Evolutionary conservation across 1,140 invertebrate genomes (phyloP).

Genomic region (Catajapyx aquilonaris): DNA sequence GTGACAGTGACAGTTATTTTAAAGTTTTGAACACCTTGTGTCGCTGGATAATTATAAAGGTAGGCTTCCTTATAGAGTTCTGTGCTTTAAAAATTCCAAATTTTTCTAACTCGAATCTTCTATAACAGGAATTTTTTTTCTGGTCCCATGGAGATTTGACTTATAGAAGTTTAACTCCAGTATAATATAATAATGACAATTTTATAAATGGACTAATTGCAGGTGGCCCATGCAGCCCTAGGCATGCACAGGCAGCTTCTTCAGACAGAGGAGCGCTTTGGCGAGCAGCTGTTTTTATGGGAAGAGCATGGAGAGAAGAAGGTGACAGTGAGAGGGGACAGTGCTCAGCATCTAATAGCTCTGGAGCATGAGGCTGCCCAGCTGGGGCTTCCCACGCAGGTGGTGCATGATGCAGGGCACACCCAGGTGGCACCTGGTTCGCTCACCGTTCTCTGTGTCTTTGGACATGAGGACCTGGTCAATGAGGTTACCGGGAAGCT

Average conservation of each 20-base stretch:
- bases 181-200: no score
- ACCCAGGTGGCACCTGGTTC: background rate
- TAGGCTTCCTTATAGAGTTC: no score
- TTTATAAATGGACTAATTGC: background rate
- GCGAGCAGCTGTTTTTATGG: conserved; percentile 26
- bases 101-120: no score
- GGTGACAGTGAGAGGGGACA: background rate
- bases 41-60: no score
- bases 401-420: background rate
- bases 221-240: conserved; percentile 35
- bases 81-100: no score
- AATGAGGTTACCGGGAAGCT: background rate
- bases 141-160: no score
- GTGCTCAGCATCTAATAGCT: background rate
- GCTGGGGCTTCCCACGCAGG: background rate
- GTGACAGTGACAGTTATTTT: no score
- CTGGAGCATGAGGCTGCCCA: background rate
- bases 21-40: no score
- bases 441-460: background rate
- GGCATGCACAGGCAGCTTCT: conserved; percentile 27
- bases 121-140: no score
- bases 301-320: conserved; percentile 22
- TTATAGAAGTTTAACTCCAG: no score
- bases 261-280: conserved; percentile 22
- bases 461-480: background rate